These are phyloP conservation scores for Oncorhynchus masou DNA, from an alignment of 2,113 vertebrate species.

Conservation along the genomic window DNA sequence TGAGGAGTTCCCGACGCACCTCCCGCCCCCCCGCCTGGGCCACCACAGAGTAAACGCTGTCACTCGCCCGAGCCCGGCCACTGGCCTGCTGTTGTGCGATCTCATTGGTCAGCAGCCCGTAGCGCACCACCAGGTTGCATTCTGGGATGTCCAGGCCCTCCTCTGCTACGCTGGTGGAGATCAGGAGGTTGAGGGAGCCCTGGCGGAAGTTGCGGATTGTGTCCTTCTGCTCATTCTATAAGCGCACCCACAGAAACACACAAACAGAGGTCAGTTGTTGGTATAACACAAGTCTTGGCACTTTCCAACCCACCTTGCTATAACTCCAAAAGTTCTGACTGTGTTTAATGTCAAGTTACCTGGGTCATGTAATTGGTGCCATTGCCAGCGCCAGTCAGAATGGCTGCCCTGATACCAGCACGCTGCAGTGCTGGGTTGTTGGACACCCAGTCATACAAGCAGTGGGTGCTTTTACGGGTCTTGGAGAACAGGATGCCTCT, in stretches of 20 bases:
- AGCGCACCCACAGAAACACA: not conserved
- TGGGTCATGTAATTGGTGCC: conserved; percentile 85
- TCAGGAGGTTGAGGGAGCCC: conserved; percentile 82
- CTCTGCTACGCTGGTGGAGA: conserved; percentile 90
- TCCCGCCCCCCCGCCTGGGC: conserved; percentile 77
- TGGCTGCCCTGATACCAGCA: conserved; percentile 67
- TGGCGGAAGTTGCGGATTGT: conserved; percentile 80
- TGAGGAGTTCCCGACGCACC: conserved; percentile 74
- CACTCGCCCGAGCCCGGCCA: conserved; percentile 80
- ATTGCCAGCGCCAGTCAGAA: conserved; percentile 79
- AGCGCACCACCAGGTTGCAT: conserved; percentile 89
- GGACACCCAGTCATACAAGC: conserved; percentile 82
- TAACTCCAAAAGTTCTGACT: not conserved
- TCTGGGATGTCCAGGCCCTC: conserved; percentile 89
- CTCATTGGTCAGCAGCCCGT: conserved; percentile 91
- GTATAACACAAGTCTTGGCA: not conserved
- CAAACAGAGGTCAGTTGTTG: not conserved
- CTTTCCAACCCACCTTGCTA: not conserved
- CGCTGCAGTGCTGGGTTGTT: conserved; percentile 48
- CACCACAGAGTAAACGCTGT: conserved; percentile 86
- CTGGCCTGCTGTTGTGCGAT: conserved; percentile 90
- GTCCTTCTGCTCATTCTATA: conserved; percentile 73
- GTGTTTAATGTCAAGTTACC: conserved; percentile 61
- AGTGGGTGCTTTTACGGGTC: conserved; percentile 79
- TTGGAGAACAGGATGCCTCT: conserved; percentile 83